Percentiles rank a stretch among this genome's conserved stretches.
phyloP scores from a whole-genome alignment of 2,113 vertebrate species.

The Barbus barbus region DNA sequence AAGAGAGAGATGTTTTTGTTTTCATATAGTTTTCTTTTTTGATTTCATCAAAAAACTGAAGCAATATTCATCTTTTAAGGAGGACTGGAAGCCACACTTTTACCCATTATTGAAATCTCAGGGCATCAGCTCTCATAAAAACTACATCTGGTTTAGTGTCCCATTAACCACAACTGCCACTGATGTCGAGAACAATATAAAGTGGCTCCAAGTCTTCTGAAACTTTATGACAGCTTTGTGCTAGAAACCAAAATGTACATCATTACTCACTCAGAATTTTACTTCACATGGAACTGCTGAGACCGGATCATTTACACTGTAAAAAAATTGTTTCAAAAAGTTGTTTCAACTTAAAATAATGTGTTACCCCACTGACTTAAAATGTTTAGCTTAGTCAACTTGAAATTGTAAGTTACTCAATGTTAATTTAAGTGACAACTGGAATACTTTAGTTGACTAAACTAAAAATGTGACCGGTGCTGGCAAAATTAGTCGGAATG shows the following conservation, averaged over 20 bases:
- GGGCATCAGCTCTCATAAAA: neutral
- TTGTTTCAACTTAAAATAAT: too few relatives aligned
- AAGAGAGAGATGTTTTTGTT: conserved; percentile 1
- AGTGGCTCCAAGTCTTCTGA: neutral
- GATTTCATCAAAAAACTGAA: conserved; percentile 25
- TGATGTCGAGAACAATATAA: neutral
- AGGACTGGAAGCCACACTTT: neutral
- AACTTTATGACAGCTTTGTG: too few relatives aligned
- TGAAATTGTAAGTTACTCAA: too few relatives aligned
- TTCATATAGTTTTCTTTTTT: neutral
- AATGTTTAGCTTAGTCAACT: too few relatives aligned
- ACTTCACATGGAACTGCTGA: neutral
- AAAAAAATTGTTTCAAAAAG: too few relatives aligned
- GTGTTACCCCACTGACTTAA: too few relatives aligned
- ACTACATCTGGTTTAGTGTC: neutral
- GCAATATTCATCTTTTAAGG: neutral
- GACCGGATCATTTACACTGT: neutral
- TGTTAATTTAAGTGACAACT: too few relatives aligned
- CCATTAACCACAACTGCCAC: neutral
- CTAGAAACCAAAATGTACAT: too few relatives aligned
- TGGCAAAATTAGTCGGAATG: too few relatives aligned
- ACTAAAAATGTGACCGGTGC: too few relatives aligned
- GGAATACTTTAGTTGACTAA: too few relatives aligned
- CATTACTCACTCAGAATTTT: neutral
- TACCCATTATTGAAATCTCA: neutral